Conservation (phyloP, 2,888 invertebrate species). For the Andrena haemorrhoa region DNA sequence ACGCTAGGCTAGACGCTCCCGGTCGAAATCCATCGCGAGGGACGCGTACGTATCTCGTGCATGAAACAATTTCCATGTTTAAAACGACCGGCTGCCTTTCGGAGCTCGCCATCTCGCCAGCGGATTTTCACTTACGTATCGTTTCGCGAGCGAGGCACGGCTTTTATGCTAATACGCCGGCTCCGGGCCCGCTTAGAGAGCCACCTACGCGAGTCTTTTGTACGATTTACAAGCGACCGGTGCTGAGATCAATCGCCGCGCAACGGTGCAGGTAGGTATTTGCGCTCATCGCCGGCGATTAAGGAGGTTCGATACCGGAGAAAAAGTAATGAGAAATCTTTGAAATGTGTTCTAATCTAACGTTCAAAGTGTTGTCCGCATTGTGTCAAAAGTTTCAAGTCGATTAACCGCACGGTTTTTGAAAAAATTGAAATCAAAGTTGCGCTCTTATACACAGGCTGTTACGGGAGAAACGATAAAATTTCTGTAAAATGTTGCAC, state of each 20-base stretch:
- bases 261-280: not conserved
- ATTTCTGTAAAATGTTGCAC: too few species aligned
- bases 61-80: slow-evolving; percentile 23
- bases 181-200: not conserved
- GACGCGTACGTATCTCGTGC: slow-evolving; percentile 6
- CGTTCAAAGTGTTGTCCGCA: too few species aligned
- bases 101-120: not conserved
- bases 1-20: slow-evolving; percentile 25
- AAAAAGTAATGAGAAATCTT: too few species aligned
- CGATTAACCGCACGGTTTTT: too few species aligned
- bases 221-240: too few species aligned
- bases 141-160: not conserved
- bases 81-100: slow-evolving; percentile 20
- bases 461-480: too few species aligned
- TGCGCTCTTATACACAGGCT: too few species aligned
- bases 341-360: too few species aligned
- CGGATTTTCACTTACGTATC: slow-evolving; percentile 25
- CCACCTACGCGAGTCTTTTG: not conserved
- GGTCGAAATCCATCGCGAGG: slow-evolving; percentile 28
- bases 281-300: not conserved
- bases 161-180: not conserved
- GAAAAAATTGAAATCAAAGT: too few species aligned
- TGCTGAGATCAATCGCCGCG: not conserved
- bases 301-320: too few species aligned
- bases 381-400: too few species aligned